Conservation (phyloP, 2,888 invertebrate species). For the Palloptera scutellata region DNA sequence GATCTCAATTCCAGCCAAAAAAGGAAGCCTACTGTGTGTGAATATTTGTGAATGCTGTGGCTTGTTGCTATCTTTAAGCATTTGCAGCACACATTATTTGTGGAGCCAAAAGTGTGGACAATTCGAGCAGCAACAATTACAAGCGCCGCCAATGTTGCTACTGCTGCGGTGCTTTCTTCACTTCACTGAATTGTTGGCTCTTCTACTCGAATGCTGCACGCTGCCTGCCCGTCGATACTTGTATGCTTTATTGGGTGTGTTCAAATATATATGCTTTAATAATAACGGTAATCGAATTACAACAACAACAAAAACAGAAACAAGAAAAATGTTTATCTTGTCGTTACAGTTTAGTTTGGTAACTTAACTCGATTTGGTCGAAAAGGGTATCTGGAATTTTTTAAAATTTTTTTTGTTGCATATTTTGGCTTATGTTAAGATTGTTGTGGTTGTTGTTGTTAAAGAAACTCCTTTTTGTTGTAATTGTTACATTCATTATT, state of each 20-base stretch:
- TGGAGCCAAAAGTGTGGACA: not conserved
- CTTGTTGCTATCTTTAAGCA: conserved; percentile 2
- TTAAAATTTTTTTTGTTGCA: too few relatives aligned
- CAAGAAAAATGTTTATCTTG: conserved; percentile 16
- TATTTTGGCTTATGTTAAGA: too few relatives aligned
- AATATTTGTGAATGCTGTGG: conserved; percentile 31
- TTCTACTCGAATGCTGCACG: not conserved
- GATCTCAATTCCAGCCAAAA: conserved; percentile 44
- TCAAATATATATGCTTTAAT: conserved; percentile 42
- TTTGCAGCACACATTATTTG: not conserved
- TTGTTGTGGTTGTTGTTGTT: too few relatives aligned
- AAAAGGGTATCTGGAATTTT: too few relatives aligned
- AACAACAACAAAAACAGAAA: conserved; percentile 15
- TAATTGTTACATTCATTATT: too few relatives aligned
- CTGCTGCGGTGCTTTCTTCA: not conserved
- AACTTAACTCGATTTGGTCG: too few relatives aligned
- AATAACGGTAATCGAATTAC: conserved; percentile 42
- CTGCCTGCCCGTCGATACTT: too few relatives aligned
- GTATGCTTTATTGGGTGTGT: conserved; percentile 44
- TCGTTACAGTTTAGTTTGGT: too few relatives aligned
- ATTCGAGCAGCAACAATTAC: not conserved
- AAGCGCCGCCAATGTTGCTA: not conserved
- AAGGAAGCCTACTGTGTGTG: conserved; percentile 51
- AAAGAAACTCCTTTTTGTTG: too few relatives aligned
- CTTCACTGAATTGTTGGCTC: not conserved